A percentile compares a stretch with the other conserved stretches of the same genome.
Conservation (phyloP, 2,797 vertebrate species). For the Monodelphis domestica region DNA sequence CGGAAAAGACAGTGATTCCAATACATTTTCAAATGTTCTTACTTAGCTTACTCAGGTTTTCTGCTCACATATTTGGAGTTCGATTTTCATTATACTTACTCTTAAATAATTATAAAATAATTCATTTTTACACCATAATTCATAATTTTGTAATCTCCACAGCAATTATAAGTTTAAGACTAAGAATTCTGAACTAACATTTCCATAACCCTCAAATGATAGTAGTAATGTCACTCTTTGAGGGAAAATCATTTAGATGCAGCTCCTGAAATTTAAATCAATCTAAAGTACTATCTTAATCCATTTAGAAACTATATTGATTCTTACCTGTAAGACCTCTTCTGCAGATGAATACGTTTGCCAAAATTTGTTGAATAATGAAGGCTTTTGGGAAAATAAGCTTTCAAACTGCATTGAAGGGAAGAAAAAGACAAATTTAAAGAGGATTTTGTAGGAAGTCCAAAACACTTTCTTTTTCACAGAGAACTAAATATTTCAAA, state of each 20-base stretch:
- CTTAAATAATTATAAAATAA: background rate
- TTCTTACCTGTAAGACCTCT: constrained; percentile 92
- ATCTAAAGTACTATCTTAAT: background rate
- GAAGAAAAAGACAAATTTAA: constrained; percentile 41
- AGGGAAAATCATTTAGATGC: constrained; percentile 24
- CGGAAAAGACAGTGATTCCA: background rate
- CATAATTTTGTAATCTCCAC: background rate
- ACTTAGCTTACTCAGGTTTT: background rate
- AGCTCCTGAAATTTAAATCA: constrained; percentile 43
- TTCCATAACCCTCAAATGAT: background rate
- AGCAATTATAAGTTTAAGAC: background rate
- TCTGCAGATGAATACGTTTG: constrained; percentile 92
- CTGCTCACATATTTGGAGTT: background rate
- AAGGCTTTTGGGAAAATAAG: constrained; percentile 95
- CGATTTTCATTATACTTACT: background rate
- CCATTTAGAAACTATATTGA: constrained; percentile 50
- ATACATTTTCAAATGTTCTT: background rate
- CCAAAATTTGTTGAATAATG: constrained; percentile 97
- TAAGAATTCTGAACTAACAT: background rate
- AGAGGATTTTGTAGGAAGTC: constrained; percentile 37
- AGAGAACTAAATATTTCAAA: constrained; percentile 19
- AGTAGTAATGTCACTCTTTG: background rate
- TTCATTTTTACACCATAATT: background rate
- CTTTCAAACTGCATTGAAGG: constrained; percentile 93
- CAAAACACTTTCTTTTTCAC: constrained; percentile 7